These are phyloP conservation scores for Caenorhabditis sp. DNA, from an alignment of 2,888 invertebrate genomes.

Conservation along the genomic window DNA sequence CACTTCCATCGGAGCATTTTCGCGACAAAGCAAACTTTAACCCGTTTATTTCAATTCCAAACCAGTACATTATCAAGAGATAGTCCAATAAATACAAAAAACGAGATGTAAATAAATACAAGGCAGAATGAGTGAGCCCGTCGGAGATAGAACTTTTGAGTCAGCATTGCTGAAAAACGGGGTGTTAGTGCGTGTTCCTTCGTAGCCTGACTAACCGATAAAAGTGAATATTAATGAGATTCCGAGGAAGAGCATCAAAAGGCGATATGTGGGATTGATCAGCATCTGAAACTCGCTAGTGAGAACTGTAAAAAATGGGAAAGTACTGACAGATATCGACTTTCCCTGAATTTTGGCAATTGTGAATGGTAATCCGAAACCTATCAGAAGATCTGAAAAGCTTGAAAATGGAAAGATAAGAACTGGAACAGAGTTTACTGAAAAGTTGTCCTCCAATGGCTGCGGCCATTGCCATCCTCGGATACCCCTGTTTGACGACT, in stretches of 20 bases:
- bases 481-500: slow-evolving; percentile 84
- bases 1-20: background rate
- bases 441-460: slow-evolving; percentile 85
- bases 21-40: background rate
- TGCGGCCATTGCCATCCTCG: slow-evolving; percentile 84
- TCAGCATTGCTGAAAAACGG: slow-evolving; percentile 42
- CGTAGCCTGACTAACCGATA: slow-evolving; percentile 27
- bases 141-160: slow-evolving; percentile 43
- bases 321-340: slow-evolving; percentile 55
- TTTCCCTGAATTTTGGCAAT: slow-evolving; percentile 71
- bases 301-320: background rate
- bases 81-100: slow-evolving; percentile 81
- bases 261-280: slow-evolving; percentile 54
- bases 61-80: slow-evolving; percentile 79
- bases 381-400: slow-evolving; percentile 71
- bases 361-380: slow-evolving; percentile 73
- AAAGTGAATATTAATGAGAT: slow-evolving; percentile 47
- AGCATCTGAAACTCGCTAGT: slow-evolving; percentile 56
- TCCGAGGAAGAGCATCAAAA: slow-evolving; percentile 53
- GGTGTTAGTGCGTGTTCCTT: background rate
- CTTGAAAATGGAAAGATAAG: background rate
- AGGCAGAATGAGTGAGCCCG: slow-evolving; percentile 72
- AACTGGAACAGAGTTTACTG: slow-evolving; percentile 80
- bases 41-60: slow-evolving; percentile 39
- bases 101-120: slow-evolving; percentile 81